These are phyloP conservation scores for Acromyrmex charruanus DNA, from an alignment of 1,140 invertebrate genomes.

Conservation along the genomic window DNA sequence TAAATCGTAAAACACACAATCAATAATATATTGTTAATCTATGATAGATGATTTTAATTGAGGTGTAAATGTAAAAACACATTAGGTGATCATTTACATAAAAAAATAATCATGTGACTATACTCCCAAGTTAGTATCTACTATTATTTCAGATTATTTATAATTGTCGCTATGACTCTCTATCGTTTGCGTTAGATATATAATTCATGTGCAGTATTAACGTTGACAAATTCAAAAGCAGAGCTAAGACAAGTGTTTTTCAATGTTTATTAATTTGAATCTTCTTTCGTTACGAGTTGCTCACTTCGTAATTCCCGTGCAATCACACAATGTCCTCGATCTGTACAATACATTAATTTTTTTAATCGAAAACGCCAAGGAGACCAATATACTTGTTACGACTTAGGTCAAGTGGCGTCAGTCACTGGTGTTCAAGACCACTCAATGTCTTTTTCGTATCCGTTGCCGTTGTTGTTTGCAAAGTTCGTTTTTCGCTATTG, in stretches of 20 bases:
- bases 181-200: background rate
- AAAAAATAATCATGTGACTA: no score
- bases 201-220: background rate
- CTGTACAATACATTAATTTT: background rate
- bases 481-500: constrained; percentile 4
- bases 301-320: background rate
- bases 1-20: no score
- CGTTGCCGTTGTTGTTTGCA: background rate
- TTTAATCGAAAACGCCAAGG: background rate
- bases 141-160: background rate
- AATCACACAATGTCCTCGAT: background rate
- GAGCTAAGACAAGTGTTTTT: background rate
- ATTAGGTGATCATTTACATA: no score
- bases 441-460: background rate
- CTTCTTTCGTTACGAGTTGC: background rate
- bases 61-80: no score
- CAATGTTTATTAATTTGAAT: background rate
- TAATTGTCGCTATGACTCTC: background rate
- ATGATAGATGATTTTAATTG: no score
- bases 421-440: background rate
- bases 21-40: no score
- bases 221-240: background rate
- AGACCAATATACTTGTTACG: background rate
- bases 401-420: constrained; percentile 18
- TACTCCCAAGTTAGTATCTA: no score